These are phyloP conservation scores for Hirundo rustica DNA, from an alignment of 2,797 vertebrate genomes.

Conservation along the genomic window DNA sequence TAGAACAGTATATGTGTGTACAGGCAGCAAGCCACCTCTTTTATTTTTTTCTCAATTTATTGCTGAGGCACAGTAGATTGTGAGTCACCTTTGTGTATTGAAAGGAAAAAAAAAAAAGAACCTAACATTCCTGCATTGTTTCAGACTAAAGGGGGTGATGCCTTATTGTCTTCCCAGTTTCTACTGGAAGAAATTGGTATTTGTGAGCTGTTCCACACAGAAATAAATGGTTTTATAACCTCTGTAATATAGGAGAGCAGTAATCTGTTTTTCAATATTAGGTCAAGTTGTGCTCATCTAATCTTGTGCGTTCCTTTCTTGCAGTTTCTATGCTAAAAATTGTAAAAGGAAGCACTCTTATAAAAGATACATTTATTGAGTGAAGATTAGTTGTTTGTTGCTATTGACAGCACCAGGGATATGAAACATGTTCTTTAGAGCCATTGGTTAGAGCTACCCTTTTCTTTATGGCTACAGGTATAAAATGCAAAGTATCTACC, in stretches of 20 bases:
- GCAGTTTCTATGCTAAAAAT: not conserved
- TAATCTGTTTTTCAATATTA: conserved; percentile 64
- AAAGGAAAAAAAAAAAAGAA: not conserved
- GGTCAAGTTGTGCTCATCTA: conserved; percentile 51
- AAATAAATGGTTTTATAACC: conserved; percentile 55
- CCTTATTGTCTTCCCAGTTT: conserved; percentile 46
- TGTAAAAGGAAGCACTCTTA: conserved; percentile 11
- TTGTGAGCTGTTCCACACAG: conserved; percentile 37
- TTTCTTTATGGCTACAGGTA: not conserved
- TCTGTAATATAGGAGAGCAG: conserved; percentile 8
- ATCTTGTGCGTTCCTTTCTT: conserved; percentile 38
- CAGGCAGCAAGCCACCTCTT: conserved; percentile 42
- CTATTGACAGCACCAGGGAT: conserved; percentile 1
- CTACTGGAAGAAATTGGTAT: not conserved
- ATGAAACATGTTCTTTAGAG: conserved; percentile 41
- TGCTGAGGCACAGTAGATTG: conserved; percentile 28
- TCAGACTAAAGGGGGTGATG: not conserved
- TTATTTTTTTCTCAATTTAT: not conserved
- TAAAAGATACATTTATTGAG: conserved; percentile 31
- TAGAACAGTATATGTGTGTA: not conserved
- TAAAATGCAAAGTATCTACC: not conserved
- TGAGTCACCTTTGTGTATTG: conserved; percentile 45
- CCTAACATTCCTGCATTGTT: not conserved
- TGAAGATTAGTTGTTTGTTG: conserved; percentile 22
- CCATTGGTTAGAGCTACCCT: not conserved